A percentile compares a stretch with the other conserved stretches of the same genome.
Evolutionary conservation across 2,797 vertebrate genomes (phyloP).

Genomic region (Girardinus metallicus): DNA sequence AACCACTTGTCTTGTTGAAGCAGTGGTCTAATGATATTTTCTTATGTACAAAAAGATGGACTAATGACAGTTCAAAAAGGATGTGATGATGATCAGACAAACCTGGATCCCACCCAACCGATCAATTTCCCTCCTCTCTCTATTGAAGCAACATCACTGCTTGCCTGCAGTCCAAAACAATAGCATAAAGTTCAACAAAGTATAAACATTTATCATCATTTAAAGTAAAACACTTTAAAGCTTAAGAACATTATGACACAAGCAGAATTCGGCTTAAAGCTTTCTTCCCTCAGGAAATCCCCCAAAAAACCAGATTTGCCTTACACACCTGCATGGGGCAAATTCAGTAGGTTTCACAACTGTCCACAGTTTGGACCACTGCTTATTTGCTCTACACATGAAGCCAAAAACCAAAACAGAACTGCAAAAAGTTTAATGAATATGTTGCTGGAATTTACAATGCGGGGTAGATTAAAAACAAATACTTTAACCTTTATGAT

Average conservation of each 20-base stretch:
- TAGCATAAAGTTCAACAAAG: not conserved
- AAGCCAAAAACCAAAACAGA: not conserved
- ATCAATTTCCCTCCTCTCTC: not conserved
- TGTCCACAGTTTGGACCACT: not conserved
- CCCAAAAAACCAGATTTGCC: not conserved
- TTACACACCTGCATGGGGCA: not conserved
- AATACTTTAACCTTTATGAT: not conserved
- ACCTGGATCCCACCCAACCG: not conserved
- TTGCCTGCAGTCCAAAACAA: not conserved
- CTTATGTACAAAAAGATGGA: not conserved
- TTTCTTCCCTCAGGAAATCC: not conserved
- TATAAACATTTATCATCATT: not conserved
- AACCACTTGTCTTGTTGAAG: not conserved
- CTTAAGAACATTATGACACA: not conserved
- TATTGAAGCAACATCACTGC: not conserved
- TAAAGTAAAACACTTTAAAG: not conserved
- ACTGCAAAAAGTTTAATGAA: not conserved
- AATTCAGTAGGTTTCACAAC: not conserved
- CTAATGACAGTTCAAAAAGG: not conserved
- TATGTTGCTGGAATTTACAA: not conserved
- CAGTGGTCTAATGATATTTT: not conserved
- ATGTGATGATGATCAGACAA: not conserved
- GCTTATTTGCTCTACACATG: not conserved
- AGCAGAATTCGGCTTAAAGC: not conserved
- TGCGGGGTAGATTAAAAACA: not conserved